phyloP scores from a whole-genome alignment of 2,888 invertebrate genomes.

The Drosophila eohydei region DNA sequence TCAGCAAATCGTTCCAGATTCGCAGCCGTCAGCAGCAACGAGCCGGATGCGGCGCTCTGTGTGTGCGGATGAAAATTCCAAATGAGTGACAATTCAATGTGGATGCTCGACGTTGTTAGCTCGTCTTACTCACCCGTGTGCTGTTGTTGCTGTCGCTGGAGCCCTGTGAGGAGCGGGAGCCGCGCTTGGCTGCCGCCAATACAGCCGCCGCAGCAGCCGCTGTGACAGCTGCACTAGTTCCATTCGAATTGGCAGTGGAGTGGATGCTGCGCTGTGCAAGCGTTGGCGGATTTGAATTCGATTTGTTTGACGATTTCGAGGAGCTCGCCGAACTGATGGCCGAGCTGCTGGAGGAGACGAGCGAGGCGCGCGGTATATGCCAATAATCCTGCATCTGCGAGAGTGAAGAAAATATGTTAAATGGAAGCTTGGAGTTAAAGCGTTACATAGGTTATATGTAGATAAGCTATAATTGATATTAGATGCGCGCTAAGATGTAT shows the following conservation, averaged over 20 bases:
- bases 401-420: not conserved
- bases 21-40: constrained; percentile 91
- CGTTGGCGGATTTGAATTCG: constrained; percentile 79
- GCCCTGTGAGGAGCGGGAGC: constrained; percentile 88
- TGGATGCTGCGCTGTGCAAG: constrained; percentile 58
- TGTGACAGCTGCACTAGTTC: constrained; percentile 69
- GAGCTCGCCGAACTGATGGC: constrained; percentile 79
- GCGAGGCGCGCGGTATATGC: constrained; percentile 94
- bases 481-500: not conserved
- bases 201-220: constrained; percentile 76
- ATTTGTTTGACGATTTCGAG: constrained; percentile 80
- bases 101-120: not conserved
- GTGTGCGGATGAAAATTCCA: constrained; percentile 16
- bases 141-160: constrained; percentile 91
- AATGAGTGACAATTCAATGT: constrained; percentile 20
- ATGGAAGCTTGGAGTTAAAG: not conserved
- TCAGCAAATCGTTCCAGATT: constrained; percentile 88
- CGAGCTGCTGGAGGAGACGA: constrained; percentile 85
- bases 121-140: constrained; percentile 89
- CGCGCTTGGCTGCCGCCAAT: constrained; percentile 83
- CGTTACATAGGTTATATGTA: not conserved
- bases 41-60: constrained; percentile 93
- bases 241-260: constrained; percentile 40
- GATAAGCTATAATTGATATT: not conserved
- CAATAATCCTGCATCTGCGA: constrained; percentile 86